A percentile compares a stretch with the other conserved stretches of the same genome.
Conservation (phyloP, 2,888 invertebrate species). For the Auanema freiburgensis region DNA sequence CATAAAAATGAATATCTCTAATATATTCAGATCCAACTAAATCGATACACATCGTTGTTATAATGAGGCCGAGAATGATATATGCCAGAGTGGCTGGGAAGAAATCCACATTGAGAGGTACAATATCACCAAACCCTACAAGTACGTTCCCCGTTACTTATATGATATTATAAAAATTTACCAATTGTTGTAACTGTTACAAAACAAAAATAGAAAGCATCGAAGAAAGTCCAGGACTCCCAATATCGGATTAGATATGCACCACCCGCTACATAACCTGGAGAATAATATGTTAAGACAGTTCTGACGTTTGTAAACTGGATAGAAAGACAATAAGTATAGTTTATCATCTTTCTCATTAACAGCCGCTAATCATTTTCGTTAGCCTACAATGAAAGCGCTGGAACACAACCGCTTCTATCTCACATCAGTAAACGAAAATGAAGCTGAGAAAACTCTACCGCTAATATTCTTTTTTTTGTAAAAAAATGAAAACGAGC, state of each 20-base stretch:
- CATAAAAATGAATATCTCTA: conserved; percentile 65
- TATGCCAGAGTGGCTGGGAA: conserved; percentile 62
- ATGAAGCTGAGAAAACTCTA: too few species aligned
- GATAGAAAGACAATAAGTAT: too few species aligned
- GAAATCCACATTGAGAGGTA: conserved; percentile 62
- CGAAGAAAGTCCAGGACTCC: conserved; percentile 64
- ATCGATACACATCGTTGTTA: conserved; percentile 65
- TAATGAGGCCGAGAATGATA: conserved; percentile 63
- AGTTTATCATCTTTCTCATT: too few species aligned
- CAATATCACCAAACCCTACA: conserved; percentile 64
- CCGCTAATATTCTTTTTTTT: too few species aligned
- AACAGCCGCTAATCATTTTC: too few species aligned
- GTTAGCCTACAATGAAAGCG: not conserved
- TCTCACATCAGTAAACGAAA: not conserved
- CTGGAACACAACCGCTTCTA: not conserved
- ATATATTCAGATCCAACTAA: conserved; percentile 64
- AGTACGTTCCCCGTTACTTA: not conserved
- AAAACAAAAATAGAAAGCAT: conserved; percentile 65
- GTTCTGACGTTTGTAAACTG: not conserved
- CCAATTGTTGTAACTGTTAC: conserved; percentile 65
- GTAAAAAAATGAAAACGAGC: too few species aligned
- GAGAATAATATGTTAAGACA: conserved; percentile 12
- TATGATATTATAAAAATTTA: conserved; percentile 10
- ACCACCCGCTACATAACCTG: conserved; percentile 64
- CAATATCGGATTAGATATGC: conserved; percentile 63